A percentile compares a stretch with the other conserved stretches of the same genome.
These are phyloP conservation scores for Tiliacea citrago DNA, from an alignment of 2,888 invertebrate species.

Conservation along the genomic window DNA sequence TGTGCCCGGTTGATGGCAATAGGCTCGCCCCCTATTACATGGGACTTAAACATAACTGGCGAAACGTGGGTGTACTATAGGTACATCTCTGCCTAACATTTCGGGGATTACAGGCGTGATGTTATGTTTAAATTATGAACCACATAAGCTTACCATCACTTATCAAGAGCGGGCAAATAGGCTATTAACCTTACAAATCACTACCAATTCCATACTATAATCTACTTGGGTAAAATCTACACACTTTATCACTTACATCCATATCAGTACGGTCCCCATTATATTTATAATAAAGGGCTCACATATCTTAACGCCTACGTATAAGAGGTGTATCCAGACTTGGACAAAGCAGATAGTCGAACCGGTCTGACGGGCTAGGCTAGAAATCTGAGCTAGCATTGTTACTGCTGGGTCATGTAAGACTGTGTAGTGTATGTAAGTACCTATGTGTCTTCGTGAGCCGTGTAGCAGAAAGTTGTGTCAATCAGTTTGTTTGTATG, in stretches of 20 bases:
- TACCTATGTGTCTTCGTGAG: conserved; percentile 13
- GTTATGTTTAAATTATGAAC: not conserved
- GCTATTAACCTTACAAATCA: not conserved
- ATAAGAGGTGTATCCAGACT: conserved; percentile 62
- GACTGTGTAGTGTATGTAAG: conserved; percentile 5
- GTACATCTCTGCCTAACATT: too few relatives aligned
- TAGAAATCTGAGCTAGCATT: conserved; percentile 84
- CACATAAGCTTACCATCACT: not conserved
- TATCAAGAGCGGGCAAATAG: not conserved
- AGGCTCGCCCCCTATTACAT: too few relatives aligned
- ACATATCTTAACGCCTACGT: conserved; percentile 71
- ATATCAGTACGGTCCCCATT: conserved; percentile 1
- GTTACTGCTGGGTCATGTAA: conserved; percentile 78
- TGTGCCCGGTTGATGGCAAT: too few relatives aligned
- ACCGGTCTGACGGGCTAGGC: conserved; percentile 79
- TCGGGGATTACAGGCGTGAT: too few relatives aligned
- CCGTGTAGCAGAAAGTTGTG: conserved; percentile 20
- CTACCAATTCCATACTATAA: not conserved
- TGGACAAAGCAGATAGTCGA: conserved; percentile 65
- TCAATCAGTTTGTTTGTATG: conserved; percentile 34
- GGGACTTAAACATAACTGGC: too few relatives aligned
- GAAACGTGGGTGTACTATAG: too few relatives aligned
- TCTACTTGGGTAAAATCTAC: not conserved
- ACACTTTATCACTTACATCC: conserved; percentile 3
- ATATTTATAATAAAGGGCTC: conserved; percentile 36